Evolutionary conservation across 2,797 vertebrate genomes (phyloP).

Genomic region (Cyprinodon diabolis): DNA sequence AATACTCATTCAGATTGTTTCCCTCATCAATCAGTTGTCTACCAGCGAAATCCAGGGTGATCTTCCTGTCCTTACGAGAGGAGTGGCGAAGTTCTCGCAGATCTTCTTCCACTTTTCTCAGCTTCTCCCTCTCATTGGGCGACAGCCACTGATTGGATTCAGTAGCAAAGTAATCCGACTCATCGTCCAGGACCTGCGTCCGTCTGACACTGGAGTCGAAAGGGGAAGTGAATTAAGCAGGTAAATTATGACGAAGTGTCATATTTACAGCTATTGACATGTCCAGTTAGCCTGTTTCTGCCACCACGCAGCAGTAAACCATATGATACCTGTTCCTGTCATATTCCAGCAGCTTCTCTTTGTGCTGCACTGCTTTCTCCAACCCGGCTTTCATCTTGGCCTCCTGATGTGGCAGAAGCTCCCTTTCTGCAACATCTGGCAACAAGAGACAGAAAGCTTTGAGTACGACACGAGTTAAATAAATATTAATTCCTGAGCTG

Average conservation of each 20-base stretch:
- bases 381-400: conserved; percentile 85
- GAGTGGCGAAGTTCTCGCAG: conserved; percentile 89
- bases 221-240: conserved; percentile 8
- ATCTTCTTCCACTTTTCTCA: conserved; percentile 89
- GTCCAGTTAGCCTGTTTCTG: conserved; percentile 4
- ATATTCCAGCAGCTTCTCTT: conserved; percentile 94
- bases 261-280: background rate
- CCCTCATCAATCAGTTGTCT: conserved; percentile 89
- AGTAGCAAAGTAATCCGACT: conserved; percentile 93
- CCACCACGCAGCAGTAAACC: background rate
- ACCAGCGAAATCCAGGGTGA: conserved; percentile 95
- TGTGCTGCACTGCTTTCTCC: conserved; percentile 93
- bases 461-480: background rate
- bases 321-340: conserved; percentile 89
- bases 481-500: background rate
- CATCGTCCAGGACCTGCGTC: conserved; percentile 97
- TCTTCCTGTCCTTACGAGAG: conserved; percentile 87
- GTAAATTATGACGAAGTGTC: background rate
- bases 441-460: conserved; percentile 32
- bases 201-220: conserved; percentile 84
- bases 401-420: conserved; percentile 87
- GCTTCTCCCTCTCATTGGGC: conserved; percentile 84
- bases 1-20: conserved; percentile 84
- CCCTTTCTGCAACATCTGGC: conserved; percentile 80
- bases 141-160: conserved; percentile 98